These are phyloP conservation scores for Sturnus vulgaris DNA, from an alignment of 2,113 vertebrate genomes.

Conservation along the genomic window DNA sequence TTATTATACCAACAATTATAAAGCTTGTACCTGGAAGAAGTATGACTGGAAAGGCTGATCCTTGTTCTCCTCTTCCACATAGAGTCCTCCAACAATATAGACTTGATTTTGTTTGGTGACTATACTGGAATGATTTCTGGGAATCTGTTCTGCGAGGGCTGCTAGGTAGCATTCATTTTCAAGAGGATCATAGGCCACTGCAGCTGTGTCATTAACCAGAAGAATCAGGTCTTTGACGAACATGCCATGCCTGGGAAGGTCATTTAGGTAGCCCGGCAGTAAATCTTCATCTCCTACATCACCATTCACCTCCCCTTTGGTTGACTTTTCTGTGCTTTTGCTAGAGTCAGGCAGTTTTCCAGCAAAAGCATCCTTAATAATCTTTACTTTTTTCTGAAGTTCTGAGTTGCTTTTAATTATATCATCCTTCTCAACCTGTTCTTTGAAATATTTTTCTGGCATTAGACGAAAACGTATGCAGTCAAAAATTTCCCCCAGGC, in stretches of 20 bases:
- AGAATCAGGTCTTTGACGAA: slow-evolving; percentile 88
- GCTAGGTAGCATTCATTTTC: slow-evolving; percentile 94
- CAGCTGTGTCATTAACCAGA: slow-evolving; percentile 90
- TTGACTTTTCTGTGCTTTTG: slow-evolving; percentile 73
- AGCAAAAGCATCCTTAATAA: slow-evolving; percentile 89
- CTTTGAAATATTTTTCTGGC: slow-evolving; percentile 93
- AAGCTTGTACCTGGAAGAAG: slow-evolving; percentile 87
- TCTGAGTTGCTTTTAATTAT: slow-evolving; percentile 87
- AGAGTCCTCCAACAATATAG: slow-evolving; percentile 89
- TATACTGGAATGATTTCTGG: slow-evolving; percentile 92
- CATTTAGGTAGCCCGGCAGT: slow-evolving; percentile 89
- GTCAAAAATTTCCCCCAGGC: slow-evolving; percentile 87
- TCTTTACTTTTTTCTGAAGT: slow-evolving; percentile 87
- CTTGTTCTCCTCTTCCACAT: slow-evolving; percentile 94
- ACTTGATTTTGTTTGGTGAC: slow-evolving; percentile 86
- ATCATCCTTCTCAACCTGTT: slow-evolving; percentile 94
- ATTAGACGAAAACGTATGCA: slow-evolving; percentile 93
- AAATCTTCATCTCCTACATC: slow-evolving; percentile 82
- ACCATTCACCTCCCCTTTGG: slow-evolving; percentile 74
- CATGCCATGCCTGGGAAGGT: slow-evolving; percentile 89
- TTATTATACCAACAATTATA: not conserved
- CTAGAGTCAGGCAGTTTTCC: slow-evolving; percentile 88
- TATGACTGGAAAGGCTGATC: slow-evolving; percentile 92
- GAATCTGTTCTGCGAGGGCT: slow-evolving; percentile 89
- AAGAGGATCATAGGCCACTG: slow-evolving; percentile 88